These are phyloP conservation scores for Champsocephalus gunnari DNA, from an alignment of 2,797 vertebrate species.

Conservation along the genomic window DNA sequence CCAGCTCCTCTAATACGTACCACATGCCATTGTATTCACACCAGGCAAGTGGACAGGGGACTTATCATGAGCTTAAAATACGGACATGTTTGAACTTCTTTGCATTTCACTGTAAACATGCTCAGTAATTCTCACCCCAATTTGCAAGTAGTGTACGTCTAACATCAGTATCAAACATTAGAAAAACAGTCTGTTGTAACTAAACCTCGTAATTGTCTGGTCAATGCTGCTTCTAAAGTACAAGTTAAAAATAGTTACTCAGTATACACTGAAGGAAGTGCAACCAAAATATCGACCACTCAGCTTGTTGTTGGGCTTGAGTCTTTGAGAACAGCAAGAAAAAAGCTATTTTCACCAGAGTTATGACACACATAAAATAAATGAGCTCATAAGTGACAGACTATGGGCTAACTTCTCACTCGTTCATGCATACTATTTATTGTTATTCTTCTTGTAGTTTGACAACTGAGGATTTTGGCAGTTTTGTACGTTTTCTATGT, in stretches of 20 bases:
- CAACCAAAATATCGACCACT: conserved; percentile 31
- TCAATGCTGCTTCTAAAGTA: conserved; percentile 12
- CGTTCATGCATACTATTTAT: conserved; percentile 29
- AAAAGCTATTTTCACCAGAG: conserved; percentile 35
- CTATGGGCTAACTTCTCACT: conserved; percentile 24
- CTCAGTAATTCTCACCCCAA: conserved; percentile 15
- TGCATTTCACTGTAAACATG: conserved; percentile 51
- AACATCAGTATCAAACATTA: conserved; percentile 3
- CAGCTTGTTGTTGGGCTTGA: conserved; percentile 18
- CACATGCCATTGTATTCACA: conserved; percentile 92
- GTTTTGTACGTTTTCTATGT: conserved; percentile 11
- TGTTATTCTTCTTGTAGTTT: conserved; percentile 52
- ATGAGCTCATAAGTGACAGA: conserved; percentile 41
- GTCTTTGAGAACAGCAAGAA: conserved; percentile 6
- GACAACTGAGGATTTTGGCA: conserved; percentile 39
- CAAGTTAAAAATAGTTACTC: conserved; percentile 42
- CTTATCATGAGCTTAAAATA: conserved; percentile 71
- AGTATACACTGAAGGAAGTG: conserved; percentile 16
- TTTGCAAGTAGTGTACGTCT: background rate
- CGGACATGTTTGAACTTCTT: conserved; percentile 54
- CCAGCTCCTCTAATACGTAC: conserved; percentile 97
- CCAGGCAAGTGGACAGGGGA: conserved; percentile 76
- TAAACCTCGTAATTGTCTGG: conserved; percentile 4
- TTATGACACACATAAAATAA: conserved; percentile 38
- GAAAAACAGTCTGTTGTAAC: conserved; percentile 7